phyloP scores from a whole-genome alignment of 2,113 vertebrate species.

The Chunga burmeisteri region DNA sequence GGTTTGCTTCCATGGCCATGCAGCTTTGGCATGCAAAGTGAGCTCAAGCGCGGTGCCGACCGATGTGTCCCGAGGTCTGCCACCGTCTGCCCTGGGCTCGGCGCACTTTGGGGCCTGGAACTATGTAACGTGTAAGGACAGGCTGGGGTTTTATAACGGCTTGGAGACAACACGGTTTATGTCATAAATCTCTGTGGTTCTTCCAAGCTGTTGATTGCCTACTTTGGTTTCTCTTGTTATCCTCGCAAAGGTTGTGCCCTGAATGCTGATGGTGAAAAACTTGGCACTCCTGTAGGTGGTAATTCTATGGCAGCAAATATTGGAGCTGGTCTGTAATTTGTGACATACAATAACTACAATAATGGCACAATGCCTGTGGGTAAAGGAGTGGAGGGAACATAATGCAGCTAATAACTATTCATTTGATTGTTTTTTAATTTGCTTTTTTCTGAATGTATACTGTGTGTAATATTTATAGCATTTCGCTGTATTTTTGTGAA shows the following conservation, averaged over 20 bases:
- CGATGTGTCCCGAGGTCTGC: too few relatives aligned
- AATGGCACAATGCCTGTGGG: background rate
- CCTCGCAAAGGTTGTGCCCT: background rate
- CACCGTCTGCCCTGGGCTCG: background rate
- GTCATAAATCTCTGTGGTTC: background rate
- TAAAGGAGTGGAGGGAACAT: conserved; percentile 6
- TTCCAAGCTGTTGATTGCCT: background rate
- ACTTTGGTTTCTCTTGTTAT: background rate
- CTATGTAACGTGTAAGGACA: background rate
- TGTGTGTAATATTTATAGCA: background rate
- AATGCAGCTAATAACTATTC: conserved; percentile 34
- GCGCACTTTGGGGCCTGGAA: background rate
- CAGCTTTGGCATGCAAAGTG: background rate
- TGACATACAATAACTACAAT: conserved; percentile 16
- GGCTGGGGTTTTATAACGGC: background rate
- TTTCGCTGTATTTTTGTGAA: background rate
- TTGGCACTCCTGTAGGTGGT: background rate
- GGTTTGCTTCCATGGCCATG: background rate
- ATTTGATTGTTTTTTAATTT: background rate
- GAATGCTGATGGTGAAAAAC: conserved; percentile 8
- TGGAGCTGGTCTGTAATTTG: background rate
- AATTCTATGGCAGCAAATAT: conserved; percentile 4
- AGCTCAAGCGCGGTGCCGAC: background rate
- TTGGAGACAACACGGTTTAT: background rate
- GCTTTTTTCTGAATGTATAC: background rate